These are phyloP conservation scores for Lineus longissimus DNA, from an alignment of 1,140 invertebrate species.

Conservation along the genomic window DNA sequence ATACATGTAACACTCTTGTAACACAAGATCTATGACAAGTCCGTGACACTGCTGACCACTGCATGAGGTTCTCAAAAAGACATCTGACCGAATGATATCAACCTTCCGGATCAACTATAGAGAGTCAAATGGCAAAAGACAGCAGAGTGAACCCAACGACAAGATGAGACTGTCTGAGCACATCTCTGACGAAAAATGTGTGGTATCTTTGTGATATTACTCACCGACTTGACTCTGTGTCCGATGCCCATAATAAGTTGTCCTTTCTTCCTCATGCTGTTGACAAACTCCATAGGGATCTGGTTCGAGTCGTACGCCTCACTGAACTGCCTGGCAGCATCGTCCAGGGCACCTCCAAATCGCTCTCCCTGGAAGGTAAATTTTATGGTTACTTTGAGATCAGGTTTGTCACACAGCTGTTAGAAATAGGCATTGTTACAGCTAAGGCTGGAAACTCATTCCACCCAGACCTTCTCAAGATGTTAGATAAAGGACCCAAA, in stretches of 20 bases:
- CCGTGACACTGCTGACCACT: no score
- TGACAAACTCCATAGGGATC: conserved; percentile 98
- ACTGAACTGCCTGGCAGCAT: conserved; percentile 91
- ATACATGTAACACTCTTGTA: neutral
- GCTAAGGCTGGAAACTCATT: no score
- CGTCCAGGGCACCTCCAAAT: conserved; percentile 97
- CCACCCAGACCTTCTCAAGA: no score
- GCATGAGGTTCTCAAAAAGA: no score
- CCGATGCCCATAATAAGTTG: conserved; percentile 99
- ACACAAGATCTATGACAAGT: no score
- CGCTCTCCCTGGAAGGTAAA: conserved; percentile 85
- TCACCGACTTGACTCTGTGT: conserved; percentile 91
- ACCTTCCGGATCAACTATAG: no score
- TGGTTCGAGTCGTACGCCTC: conserved; percentile 90
- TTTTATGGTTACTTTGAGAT: no score
- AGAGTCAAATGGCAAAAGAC: neutral
- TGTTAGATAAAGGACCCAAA: no score
- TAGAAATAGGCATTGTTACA: neutral
- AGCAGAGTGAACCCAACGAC: neutral
- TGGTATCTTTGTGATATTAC: no score
- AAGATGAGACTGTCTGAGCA: neutral
- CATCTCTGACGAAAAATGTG: no score
- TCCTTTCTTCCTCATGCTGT: conserved; percentile 93
- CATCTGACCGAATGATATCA: no score
- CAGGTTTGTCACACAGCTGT: neutral